A percentile compares a stretch with the other conserved stretches of the same genome.
Conservation (phyloP, 1,140 invertebrate species). For the Anadara kagoshimensis region DNA sequence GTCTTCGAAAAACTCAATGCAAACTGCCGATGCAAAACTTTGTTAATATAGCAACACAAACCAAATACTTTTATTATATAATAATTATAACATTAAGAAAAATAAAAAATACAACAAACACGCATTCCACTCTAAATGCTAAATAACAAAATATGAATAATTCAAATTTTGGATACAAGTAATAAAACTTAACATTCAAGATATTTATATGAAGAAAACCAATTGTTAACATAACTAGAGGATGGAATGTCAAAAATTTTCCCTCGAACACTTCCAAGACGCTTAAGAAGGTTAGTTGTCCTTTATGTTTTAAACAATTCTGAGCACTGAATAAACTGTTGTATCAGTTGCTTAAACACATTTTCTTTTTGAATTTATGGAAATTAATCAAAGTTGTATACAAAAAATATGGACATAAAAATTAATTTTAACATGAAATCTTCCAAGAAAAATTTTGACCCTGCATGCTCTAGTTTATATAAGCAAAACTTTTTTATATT, state of each 20-base stretch:
- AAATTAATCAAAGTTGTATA: neutral
- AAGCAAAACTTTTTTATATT: no score
- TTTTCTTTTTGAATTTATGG: neutral
- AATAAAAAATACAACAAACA: neutral
- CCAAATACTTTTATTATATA: conserved; percentile 4
- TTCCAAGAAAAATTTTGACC: no score
- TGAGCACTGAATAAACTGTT: no score
- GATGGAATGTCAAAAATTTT: no score
- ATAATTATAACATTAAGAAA: conserved; percentile 3
- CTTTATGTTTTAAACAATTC: no score
- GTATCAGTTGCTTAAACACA: no score
- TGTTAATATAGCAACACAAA: conserved; percentile 2
- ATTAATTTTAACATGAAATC: neutral
- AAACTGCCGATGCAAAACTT: no score
- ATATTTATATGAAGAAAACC: conserved; percentile 6
- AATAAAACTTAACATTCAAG: conserved; percentile 23
- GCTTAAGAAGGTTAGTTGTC: no score
- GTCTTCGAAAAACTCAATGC: no score
- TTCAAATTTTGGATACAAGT: conserved; percentile 9
- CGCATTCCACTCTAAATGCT: conserved; percentile 31
- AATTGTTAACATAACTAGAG: no score
- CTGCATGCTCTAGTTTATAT: no score
- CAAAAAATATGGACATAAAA: conserved; percentile 1
- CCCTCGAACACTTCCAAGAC: no score
- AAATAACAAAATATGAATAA: conserved; percentile 30